phyloP scores from a whole-genome alignment of 2,797 vertebrate species.

The Meda fulgida region DNA sequence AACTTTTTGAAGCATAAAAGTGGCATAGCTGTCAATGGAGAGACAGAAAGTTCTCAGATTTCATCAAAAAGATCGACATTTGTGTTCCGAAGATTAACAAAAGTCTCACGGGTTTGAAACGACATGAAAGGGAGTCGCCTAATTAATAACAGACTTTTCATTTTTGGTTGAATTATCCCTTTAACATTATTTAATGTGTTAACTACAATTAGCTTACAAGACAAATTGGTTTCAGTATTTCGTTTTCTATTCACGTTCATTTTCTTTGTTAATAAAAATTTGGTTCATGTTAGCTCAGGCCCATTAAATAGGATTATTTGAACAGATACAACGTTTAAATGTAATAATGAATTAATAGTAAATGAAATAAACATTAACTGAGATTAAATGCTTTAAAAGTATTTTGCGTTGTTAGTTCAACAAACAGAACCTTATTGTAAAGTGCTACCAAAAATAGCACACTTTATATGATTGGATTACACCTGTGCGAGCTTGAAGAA shows the following conservation, averaged over 20 bases:
- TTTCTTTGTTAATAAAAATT: background rate
- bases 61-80: too few species aligned
- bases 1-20: too few species aligned
- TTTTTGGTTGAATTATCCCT: too few species aligned
- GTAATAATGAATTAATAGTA: background rate
- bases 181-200: background rate
- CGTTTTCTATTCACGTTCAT: background rate
- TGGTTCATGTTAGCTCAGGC: background rate
- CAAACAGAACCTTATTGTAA: background rate
- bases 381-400: background rate
- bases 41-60: too few species aligned
- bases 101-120: too few species aligned
- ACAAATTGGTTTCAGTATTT: background rate
- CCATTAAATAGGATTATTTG: background rate
- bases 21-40: too few species aligned
- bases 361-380: background rate
- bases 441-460: background rate
- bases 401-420: background rate
- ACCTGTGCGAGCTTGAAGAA: background rate
- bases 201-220: too few species aligned
- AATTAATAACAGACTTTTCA: too few species aligned
- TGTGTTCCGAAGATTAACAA: too few species aligned
- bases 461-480: background rate
- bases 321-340: background rate
- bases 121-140: too few species aligned